Percentiles rank a stretch among this genome's conserved stretches.
phyloP scores from a whole-genome alignment of 1,140 invertebrate genomes.

The Asbolus verrucosus region DNA sequence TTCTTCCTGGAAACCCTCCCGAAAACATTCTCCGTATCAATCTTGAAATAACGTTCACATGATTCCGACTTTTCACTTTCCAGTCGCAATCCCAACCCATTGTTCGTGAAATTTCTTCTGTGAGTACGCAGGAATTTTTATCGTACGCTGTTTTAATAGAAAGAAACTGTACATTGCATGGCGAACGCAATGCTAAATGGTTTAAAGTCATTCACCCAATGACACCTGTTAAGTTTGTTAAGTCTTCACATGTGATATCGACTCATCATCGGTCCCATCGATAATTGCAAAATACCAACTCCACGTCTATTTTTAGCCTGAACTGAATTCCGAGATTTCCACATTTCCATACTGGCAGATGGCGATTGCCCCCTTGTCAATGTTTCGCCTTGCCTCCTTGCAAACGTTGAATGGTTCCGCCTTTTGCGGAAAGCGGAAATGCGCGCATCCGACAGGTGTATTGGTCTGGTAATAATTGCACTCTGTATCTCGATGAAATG shows the following conservation, averaged over 20 bases:
- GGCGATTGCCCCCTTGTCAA: too few relatives aligned
- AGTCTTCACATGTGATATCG: neutral
- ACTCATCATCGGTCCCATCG: neutral
- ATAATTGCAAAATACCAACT: too few relatives aligned
- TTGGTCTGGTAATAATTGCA: conserved; percentile 39
- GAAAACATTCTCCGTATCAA: too few relatives aligned
- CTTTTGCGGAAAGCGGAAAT: conserved; percentile 33
- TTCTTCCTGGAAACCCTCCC: too few relatives aligned
- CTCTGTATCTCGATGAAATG: too few relatives aligned
- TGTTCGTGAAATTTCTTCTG: neutral
- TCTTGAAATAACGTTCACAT: too few relatives aligned
- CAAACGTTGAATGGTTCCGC: conserved; percentile 18
- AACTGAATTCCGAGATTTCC: neutral
- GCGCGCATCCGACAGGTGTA: conserved; percentile 28
- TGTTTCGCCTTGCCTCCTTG: conserved; percentile 14
- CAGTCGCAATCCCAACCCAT: neutral
- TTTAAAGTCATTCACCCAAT: neutral
- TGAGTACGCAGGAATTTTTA: too few relatives aligned
- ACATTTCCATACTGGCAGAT: too few relatives aligned
- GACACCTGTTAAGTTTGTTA: neutral
- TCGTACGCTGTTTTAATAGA: neutral
- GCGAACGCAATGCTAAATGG: neutral
- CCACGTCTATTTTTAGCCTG: neutral
- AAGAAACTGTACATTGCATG: neutral
- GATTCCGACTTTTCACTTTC: neutral